A percentile compares a stretch with the other conserved stretches of the same genome.
These are phyloP conservation scores for Drosophila fulvimacula DNA, from an alignment of 2,888 invertebrate genomes.

Conservation along the genomic window DNA sequence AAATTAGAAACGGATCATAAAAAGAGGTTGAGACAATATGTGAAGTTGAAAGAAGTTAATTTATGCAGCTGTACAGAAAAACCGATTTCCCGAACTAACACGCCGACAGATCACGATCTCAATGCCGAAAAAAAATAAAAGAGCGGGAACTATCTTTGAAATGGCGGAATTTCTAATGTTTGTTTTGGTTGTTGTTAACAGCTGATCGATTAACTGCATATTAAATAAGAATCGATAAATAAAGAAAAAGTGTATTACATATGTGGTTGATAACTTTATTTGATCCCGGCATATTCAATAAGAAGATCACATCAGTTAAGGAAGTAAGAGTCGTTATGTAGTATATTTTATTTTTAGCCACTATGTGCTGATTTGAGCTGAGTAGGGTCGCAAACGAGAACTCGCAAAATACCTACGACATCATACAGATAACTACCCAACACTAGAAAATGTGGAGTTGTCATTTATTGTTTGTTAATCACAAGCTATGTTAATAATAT, in stretches of 20 bases:
- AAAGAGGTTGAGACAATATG: conserved; percentile 5
- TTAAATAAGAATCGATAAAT: conserved; percentile 24
- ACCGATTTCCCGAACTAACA: conserved; percentile 10
- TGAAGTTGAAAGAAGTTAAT: not conserved
- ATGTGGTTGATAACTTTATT: conserved; percentile 19
- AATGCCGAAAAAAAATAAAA: conserved; percentile 15
- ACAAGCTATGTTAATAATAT: not conserved
- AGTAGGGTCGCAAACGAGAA: not conserved
- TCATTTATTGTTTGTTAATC: not conserved
- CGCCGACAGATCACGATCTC: conserved; percentile 1
- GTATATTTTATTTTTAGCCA: not conserved
- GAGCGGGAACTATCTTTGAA: conserved; percentile 34
- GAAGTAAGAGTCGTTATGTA: not conserved
- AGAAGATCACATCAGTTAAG: not conserved
- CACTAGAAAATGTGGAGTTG: not conserved
- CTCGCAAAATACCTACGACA: not conserved
- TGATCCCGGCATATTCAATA: conserved; percentile 7
- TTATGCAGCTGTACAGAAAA: conserved; percentile 13
- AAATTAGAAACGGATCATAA: not conserved
- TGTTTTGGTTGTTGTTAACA: conserved; percentile 25
- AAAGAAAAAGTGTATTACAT: conserved; percentile 29
- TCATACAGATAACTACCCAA: not conserved
- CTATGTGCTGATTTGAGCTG: not conserved
- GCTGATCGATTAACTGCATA: conserved; percentile 24
- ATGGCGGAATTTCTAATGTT: conserved; percentile 28